Base-by-base conservation (phyloP, 1,140 invertebrate genomes). In the Stegodyphus dumicola region DNA sequence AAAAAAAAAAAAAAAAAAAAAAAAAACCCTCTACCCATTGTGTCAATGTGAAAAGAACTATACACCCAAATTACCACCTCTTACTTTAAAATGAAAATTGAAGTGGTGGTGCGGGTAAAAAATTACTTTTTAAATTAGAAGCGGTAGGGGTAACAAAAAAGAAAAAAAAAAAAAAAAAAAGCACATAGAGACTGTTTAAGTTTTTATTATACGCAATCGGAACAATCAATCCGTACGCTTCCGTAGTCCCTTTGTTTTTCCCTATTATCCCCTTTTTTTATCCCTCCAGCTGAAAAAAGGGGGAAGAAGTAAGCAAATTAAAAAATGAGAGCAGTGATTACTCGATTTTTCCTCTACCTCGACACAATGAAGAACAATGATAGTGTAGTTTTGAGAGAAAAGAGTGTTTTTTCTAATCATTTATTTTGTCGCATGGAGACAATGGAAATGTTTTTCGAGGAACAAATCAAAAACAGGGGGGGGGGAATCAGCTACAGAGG, bases 21-120 rank as follows among this genome's bases (percentile, higher is more conserved):
- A 71, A 78, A 78, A 78, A 78, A 66, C 13, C 56, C 9, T 54
- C 51, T 67, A 10, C 9, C 60, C 65, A 78, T 78, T 78, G 65
- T 78, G 7, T 18, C 10, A 6, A 10, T n/a, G 18, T 67, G 65
- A 78, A 78, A 78, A 69, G 77, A 67, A 67, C 60, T 78, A 67
- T 78, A 66, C 77, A 64, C 56, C 49, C 65, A 78, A 78, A 78
- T 78, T 78, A 69, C 64, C 77, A 15, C 49, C 64, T 53, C 65
- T 78, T 67, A 67, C 53, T 78, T 69, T 78, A 78, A 78, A 78
- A 69, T 54, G 51, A 78, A 77, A 78, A 78, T 67, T 78, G 77
- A 78, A 78, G 77, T 78, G 77, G 77, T 52, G 56, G 56, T 1
- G 56, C 15, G 56, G 56, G 56, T 60, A 69, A 67, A 52, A n/a